Percentiles rank a stretch among this genome's conserved stretches.
Conservation (phyloP, 2,113 vertebrate species). For the Eira barbara region DNA sequence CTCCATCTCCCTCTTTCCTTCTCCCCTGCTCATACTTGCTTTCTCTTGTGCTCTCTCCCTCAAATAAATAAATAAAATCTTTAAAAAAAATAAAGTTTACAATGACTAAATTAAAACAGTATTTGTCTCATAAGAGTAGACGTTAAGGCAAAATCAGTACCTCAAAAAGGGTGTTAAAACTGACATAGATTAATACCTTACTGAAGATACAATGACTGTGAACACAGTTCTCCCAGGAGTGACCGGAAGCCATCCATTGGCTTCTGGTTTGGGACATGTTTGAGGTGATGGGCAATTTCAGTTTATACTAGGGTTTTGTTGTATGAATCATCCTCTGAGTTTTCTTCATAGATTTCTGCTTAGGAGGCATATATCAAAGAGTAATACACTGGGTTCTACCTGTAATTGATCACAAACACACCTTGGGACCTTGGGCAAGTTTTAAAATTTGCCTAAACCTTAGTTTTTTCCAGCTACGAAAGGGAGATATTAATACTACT, state of each 20-base stretch:
- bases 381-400: not conserved
- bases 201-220: not conserved
- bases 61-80: no score
- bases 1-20: no score
- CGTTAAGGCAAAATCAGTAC: not conserved
- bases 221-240: not conserved
- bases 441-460: not conserved
- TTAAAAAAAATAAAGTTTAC: not conserved
- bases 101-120: not conserved
- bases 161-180: not conserved
- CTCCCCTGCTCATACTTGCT: no score
- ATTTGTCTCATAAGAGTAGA: not conserved
- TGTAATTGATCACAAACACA: not conserved
- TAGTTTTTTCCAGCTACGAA: not conserved
- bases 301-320: not conserved
- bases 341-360: not conserved
- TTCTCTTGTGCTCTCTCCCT: no score
- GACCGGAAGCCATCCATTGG: not conserved
- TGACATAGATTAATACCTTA: not conserved
- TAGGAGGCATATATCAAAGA: not conserved
- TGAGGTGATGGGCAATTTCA: constrained; percentile 10
- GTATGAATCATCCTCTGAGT: not conserved
- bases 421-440: not conserved
- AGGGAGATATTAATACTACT: not conserved
- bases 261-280: not conserved